Base-by-base conservation (phyloP, 2,797 vertebrate species). In the Oreonectes daqikongensis region DNA sequence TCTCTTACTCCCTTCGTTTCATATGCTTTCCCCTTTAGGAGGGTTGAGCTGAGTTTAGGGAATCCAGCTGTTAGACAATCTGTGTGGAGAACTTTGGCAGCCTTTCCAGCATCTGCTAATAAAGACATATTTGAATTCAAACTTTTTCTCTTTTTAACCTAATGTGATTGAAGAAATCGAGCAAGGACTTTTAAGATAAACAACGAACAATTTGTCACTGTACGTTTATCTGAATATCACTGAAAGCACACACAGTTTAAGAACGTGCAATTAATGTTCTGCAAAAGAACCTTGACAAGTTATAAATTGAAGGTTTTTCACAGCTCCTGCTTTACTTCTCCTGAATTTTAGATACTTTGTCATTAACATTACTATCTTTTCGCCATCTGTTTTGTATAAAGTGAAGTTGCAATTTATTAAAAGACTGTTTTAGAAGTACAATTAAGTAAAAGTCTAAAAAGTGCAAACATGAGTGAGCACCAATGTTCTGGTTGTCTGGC, bases 61-160 rank as follows among this genome's bases (percentile, higher is more conserved):
- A 59, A 48, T 71, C 32, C 44, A 64, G 55, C 55, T 78, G 64
- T 69, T 59, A 59, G 55, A 38, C 30, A 14, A 60, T 28, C 40
- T 18, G 30, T 32, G 42, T 28, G 20, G 57, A 66, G 66, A 75
- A 65, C 67, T 67, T 64, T 74, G 65, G 69, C 63, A 67, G 35
- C 64, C 60, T 71, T 40, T 46, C 4, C 20, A 64, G 48, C 30
- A 38, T 76, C 46, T 72, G 48, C 35, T 75, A 71, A 71, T 75
- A 46, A 7, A 70, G 57, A 42, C 4, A 0, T 22, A 57, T 57
- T 28, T 30, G 1, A 3, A 32, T 8, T 9, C 24, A 3, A 0
- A 1, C 7, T 32, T 48, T 12, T 55, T 11, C 9, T 2, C 7
- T 14, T 35, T 72, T 35, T 4, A 72, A 61, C 48, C 18, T 14